These are phyloP conservation scores for Argyrosomus japonicus DNA, from an alignment of 2,113 vertebrate genomes.

Conservation along the genomic window DNA sequence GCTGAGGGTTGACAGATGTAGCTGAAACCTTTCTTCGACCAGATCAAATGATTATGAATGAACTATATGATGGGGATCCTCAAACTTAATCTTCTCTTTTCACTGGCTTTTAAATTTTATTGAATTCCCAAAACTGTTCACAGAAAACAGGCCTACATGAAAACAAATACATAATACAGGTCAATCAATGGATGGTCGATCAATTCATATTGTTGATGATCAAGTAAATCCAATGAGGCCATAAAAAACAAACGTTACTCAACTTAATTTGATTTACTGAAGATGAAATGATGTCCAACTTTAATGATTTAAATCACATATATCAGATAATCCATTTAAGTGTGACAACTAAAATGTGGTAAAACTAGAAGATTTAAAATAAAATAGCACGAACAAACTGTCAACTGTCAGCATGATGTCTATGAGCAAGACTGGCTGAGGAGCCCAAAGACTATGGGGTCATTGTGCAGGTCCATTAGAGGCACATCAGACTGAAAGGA, in stretches of 20 bases:
- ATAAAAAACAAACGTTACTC: neutral
- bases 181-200: too few species aligned
- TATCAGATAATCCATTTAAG: constrained; percentile 1
- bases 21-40: constrained; percentile 51
- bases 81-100: constrained; percentile 25
- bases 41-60: constrained; percentile 57
- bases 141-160: neutral
- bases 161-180: neutral
- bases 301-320: neutral
- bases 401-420: constrained; percentile 47
- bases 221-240: neutral
- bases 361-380: constrained; percentile 5
- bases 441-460: constrained; percentile 43
- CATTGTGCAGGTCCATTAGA: constrained; percentile 62
- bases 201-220: neutral
- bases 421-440: constrained; percentile 36
- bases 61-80: constrained; percentile 24
- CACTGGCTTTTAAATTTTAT: constrained; percentile 20
- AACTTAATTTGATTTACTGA: neutral
- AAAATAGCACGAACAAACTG: constrained; percentile 8
- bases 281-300: neutral
- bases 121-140: constrained; percentile 1
- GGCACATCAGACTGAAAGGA: constrained; percentile 54
- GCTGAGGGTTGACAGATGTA: constrained; percentile 57
- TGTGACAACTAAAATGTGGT: neutral